Evolutionary conservation across 2,797 vertebrate genomes (phyloP), one percentile per base, ranked within the genome.

Genomic region (Poeciliopsis presidionis): DNA sequence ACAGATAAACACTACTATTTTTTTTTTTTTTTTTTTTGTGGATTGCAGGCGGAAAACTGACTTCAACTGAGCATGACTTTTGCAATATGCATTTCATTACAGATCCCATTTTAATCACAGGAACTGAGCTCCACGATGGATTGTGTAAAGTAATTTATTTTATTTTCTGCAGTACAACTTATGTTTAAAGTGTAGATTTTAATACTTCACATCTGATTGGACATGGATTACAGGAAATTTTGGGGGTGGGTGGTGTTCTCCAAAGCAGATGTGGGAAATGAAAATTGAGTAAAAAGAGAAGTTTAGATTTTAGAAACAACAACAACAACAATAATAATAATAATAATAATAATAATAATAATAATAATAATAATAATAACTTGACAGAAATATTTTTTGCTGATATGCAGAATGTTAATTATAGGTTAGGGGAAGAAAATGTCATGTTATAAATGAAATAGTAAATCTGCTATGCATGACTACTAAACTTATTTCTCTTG

Each of bases 61-160:
- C 18, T 69, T 76, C 36, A 63, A 39, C 39, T 43, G 49, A 75
- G 43, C n/a, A 78, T 43, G 8, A 73, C 3, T 39, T 53, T 57
- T 28, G 28, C 75, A 73, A 25, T 53, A 25, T 61, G n/a, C 14
- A 2, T 33, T 49, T 18, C 46, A 72, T 76, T 76, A 43, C 53
- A 3, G 77, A 45, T 18, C 9, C 28, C 13, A 74, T 79, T 84
- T 75, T 22, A 63, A 65, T 7, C 63, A 39, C 33, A 67, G 36
- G 36, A 67, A 67, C 20, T 39, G 20, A 39, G 33, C 33, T 12
- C 20, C 0, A 13, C 2, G 0, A 4, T 12, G 0, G 22, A 70
- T 45, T 45, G 22, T 70, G 22, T 14, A 13, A n/a, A 25, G 33
- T 9, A 65, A 12, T 69, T 67, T 69, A 25, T 55, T 55, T 33